A percentile compares a stretch with the other conserved stretches of the same genome.
Evolutionary conservation across 2,797 vertebrate genomes (phyloP).

Genomic region (Cygnus olor): DNA sequence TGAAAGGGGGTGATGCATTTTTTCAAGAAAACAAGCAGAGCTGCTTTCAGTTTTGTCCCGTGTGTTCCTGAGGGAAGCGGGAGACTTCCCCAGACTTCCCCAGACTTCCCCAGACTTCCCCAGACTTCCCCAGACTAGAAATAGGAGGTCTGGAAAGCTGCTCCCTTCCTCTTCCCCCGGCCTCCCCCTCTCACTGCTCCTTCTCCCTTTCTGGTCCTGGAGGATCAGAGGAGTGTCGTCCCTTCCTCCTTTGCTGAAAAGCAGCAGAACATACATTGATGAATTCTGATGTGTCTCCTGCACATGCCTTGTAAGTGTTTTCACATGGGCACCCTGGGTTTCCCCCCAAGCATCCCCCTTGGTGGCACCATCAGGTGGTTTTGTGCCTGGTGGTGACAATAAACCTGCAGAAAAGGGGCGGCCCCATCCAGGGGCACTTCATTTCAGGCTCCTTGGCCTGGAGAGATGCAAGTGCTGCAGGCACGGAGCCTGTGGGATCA

Average conservation of each 20-base stretch:
- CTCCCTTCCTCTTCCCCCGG: neutral
- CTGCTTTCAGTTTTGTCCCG: neutral
- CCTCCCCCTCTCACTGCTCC: neutral
- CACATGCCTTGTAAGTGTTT: too few species aligned
- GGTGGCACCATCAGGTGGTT: neutral
- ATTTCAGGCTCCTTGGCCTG: neutral
- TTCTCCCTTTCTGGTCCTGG: neutral
- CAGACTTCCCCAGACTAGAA: neutral
- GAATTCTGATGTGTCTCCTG: neutral
- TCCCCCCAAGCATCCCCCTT: rapidly evolving
- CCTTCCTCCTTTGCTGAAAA: neutral
- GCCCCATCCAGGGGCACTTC: neutral
- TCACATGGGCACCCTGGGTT: neutral
- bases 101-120: neutral
- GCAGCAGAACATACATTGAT: neutral
- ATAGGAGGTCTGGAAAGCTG: neutral
- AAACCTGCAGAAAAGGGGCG: neutral
- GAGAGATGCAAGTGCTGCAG: neutral
- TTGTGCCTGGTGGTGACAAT: too few species aligned
- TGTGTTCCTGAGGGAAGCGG: neutral
- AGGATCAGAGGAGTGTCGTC: neutral
- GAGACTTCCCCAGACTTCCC: neutral
- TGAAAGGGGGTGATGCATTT: neutral
- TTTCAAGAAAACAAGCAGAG: rapidly evolving
- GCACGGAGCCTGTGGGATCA: neutral